Percentiles rank a stretch among this genome's conserved stretches.
These are phyloP conservation scores for Callorhinus ursinus DNA, from an alignment of 2,113 vertebrate genomes.

Conservation along the genomic window DNA sequence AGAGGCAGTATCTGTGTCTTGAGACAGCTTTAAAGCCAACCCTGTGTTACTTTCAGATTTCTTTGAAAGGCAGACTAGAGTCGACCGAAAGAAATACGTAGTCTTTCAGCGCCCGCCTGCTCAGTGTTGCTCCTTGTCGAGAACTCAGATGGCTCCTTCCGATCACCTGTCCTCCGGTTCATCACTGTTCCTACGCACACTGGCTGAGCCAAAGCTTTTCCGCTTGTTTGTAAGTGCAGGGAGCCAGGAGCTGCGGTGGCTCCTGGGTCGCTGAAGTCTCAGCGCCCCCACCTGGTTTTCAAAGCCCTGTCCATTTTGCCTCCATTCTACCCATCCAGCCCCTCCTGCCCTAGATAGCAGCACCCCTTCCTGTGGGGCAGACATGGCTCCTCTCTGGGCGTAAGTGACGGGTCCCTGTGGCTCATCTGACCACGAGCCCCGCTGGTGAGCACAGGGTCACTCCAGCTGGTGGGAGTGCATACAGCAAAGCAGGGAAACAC, in stretches of 20 bases:
- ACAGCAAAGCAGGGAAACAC: fast-evolving
- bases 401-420: fast-evolving
- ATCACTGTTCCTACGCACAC: fast-evolving
- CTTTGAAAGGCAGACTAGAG: not conserved
- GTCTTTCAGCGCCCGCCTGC: not conserved
- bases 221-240: too few relatives aligned
- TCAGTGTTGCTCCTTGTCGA: not conserved
- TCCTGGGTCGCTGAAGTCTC: not conserved
- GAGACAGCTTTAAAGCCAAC: not conserved
- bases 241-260: fast-evolving
- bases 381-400: not conserved
- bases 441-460: too few relatives aligned
- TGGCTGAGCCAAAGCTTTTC: not conserved
- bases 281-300: not conserved
- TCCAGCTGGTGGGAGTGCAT: too few relatives aligned
- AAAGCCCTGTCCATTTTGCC: not conserved
- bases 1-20: not conserved
- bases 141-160: too few relatives aligned
- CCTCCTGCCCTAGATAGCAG: not conserved
- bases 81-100: not conserved
- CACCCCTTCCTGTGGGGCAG: not conserved
- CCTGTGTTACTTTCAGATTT: not conserved
- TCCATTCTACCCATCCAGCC: not conserved
- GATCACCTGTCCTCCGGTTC: fast-evolving
- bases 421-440: not conserved